Evolutionary conservation across 2,797 vertebrate species (phyloP).

Genomic region (Eulemur rubriventer): DNA sequence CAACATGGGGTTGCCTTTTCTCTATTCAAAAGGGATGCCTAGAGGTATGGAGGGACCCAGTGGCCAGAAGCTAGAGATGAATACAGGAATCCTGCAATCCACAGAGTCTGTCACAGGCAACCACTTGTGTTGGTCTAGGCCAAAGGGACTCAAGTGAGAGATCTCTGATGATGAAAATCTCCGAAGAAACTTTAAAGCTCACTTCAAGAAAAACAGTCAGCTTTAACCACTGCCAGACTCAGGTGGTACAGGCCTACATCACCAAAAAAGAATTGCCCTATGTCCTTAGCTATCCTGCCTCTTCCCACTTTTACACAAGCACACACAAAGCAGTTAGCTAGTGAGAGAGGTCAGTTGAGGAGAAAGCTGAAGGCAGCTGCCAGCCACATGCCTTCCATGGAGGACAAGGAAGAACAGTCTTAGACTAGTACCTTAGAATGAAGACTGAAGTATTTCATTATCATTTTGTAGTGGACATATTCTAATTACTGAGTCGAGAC

Average conservation of each 20-base stretch:
- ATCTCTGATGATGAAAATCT: neutral
- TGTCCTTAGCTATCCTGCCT: neutral
- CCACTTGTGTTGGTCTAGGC: neutral
- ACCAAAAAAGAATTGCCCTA: neutral
- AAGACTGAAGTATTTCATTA: neutral
- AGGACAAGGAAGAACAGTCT: neutral
- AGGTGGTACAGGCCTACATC: neutral
- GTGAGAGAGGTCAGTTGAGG: neutral
- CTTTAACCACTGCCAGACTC: neutral
- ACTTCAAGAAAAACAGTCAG: neutral
- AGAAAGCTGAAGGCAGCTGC: neutral
- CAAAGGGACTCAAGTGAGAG: neutral
- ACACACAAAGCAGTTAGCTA: neutral
- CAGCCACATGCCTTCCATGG: neutral
- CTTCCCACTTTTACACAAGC: neutral
- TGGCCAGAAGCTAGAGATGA: neutral
- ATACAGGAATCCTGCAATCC: neutral
- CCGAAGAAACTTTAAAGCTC: conserved; percentile 2
- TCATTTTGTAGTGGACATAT: neutral
- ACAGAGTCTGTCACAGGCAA: neutral
- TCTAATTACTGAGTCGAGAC: conserved; percentile 7
- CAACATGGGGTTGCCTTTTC: neutral
- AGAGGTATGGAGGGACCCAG: neutral
- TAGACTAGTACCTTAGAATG: neutral
- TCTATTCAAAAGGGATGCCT: neutral